Evolutionary conservation across 2,888 invertebrate species (phyloP).

Genomic region (Caenorhabditis virilis): DNA sequence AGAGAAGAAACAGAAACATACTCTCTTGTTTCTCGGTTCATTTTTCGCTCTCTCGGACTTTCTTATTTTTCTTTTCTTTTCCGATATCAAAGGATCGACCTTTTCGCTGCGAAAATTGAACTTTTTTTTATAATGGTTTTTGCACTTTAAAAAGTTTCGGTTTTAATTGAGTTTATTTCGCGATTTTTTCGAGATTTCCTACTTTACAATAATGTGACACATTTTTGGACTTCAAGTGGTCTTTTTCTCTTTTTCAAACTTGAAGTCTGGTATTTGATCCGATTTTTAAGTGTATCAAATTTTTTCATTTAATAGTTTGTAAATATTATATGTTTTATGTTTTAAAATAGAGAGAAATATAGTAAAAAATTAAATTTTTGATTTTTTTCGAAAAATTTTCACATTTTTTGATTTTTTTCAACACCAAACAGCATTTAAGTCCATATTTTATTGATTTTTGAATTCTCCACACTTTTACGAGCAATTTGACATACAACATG

Average conservation of each 20-base stretch:
- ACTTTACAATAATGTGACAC: no score
- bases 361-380: no score
- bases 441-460: no score
- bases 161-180: neutral
- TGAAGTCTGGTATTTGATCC: no score
- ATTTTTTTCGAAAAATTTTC: no score
- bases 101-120: neutral
- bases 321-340: neutral
- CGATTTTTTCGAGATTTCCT: neutral
- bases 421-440: no score
- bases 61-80: slow-evolving; percentile 10
- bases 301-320: neutral
- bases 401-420: neutral
- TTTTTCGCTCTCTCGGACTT: neutral
- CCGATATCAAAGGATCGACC: slow-evolving; percentile 29
- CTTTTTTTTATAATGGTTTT: neutral
- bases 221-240: neutral
- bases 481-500: no score
- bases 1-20: neutral
- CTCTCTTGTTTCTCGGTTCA: neutral
- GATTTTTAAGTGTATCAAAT: neutral
- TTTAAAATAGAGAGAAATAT: neutral
- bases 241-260: neutral
- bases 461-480: no score
- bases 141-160: neutral